Conservation (phyloP, 2,888 invertebrate genomes). For the Caenorhabditis imperialis region DNA sequence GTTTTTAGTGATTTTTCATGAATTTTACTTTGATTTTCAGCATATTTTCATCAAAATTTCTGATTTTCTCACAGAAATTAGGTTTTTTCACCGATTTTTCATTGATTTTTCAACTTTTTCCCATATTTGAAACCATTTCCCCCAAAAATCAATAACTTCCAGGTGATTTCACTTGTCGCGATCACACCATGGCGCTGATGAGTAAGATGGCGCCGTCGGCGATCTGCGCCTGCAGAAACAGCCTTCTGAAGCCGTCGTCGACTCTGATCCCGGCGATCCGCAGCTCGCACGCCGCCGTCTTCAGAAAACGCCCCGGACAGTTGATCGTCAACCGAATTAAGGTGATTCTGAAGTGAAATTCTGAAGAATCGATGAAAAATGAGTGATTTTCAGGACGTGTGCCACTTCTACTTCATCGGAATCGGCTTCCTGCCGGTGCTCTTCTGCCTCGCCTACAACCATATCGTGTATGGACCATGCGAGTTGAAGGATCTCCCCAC, state of each 20-base stretch:
- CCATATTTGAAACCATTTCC: too few relatives aligned
- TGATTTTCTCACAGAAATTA: too few relatives aligned
- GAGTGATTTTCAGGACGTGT: constrained; percentile 60
- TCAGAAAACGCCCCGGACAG: constrained; percentile 74
- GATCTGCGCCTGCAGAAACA: constrained; percentile 24
- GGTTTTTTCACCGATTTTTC: too few relatives aligned
- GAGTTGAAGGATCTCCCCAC: constrained; percentile 73
- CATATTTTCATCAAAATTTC: too few relatives aligned
- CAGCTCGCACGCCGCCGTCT: constrained; percentile 70
- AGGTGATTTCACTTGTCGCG: constrained; percentile 33
- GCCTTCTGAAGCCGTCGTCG: constrained; percentile 44
- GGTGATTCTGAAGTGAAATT: constrained; percentile 27
- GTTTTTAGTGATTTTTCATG: not conserved
- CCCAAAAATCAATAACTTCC: too few relatives aligned
- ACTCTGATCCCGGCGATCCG: constrained; percentile 59
- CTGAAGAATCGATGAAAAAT: not conserved
- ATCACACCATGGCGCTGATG: constrained; percentile 57
- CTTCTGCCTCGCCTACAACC: constrained; percentile 64
- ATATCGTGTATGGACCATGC: constrained; percentile 70
- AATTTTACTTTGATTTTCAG: not conserved
- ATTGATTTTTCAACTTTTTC: too few relatives aligned
- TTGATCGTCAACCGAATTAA: constrained; percentile 75
- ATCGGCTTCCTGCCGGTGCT: constrained; percentile 72
- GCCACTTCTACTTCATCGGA: constrained; percentile 75
- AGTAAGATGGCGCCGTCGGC: constrained; percentile 62